A percentile compares a stretch with the other conserved stretches of the same genome.
Conservation (phyloP, 2,797 vertebrate genomes). For the Clarias laeviceps region DNA sequence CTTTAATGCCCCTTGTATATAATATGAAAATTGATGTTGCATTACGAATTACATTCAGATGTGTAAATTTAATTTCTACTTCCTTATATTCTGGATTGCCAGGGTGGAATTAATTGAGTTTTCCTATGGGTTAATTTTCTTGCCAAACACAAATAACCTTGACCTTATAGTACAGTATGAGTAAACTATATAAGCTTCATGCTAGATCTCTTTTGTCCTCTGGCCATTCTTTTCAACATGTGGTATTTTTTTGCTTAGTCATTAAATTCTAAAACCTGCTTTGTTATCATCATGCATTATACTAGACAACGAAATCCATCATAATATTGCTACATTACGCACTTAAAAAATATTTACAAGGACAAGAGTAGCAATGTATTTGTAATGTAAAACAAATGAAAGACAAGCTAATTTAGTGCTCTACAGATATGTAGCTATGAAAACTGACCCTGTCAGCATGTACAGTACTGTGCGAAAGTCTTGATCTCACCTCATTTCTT, state of each 20-base stretch:
- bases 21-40: not conserved
- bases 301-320: not conserved
- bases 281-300: not conserved
- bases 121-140: not conserved
- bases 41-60: not conserved
- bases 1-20: not conserved
- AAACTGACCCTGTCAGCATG: not conserved
- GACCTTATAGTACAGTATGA: not conserved
- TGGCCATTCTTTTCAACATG: not conserved
- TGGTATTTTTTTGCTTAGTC: not conserved
- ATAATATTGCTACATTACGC: not conserved
- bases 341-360: not conserved
- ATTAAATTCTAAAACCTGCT: not conserved
- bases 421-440: not conserved
- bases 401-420: too few species aligned
- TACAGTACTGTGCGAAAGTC: too few species aligned
- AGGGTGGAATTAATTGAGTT: not conserved
- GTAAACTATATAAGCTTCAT: not conserved
- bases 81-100: not conserved
- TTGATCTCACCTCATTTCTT: too few species aligned
- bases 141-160: not conserved
- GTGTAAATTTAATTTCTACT: not conserved
- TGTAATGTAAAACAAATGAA: not conserved
- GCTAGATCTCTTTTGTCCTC: not conserved
- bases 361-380: not conserved